Base-by-base conservation (phyloP, 2,888 invertebrate genomes). In the Dorcus hopei region DNA sequence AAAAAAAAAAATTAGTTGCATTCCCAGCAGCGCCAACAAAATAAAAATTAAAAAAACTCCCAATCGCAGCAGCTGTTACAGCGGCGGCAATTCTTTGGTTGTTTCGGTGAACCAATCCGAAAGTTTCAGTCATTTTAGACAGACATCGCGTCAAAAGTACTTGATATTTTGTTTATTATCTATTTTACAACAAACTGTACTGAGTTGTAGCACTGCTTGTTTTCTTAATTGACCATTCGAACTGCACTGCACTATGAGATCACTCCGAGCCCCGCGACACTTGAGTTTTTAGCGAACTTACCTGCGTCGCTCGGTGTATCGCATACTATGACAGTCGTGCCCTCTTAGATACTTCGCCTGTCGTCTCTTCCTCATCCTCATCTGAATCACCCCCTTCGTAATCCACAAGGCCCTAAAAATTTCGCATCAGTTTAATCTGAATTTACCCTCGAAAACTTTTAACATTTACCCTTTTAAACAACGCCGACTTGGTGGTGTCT, bases 311-410 rank as follows among this genome's bases (percentile, higher is more conserved):
- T 58, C 56, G 52, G 26, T 54, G 54, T 52, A 62, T 54, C 55
- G 63, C 63, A 65, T 67, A 85, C 87, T 89, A 90, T 85, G 89
- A 88, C 70, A 90, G 84, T 65, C 90, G 85, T 76, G 89, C 87
- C 75, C 90, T 83, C 79, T 91, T 91, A 63, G 80, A 73, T 62
- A 79, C 74, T 69, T 82, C 80, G 53, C 82, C 83, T 41, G 81
- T 40, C 40, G 50, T 79, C 63, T 89, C 88, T 63, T 93, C 92
- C 61, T 94, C 94, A 59, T 95, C 95, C 73, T 97, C 97, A 73
- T 97, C 97, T 0, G 96, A 97, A 80, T 97, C 97, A 55, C 95
- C 97, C 57, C 94, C 97, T 77, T 97, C 97, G 74, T 97, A 97
- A 80, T 97, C 97, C 63, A 97, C 97, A 73, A 97, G 84, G 68